These are phyloP conservation scores for Nycteola revayana DNA, from an alignment of 2,888 invertebrate species.

Conservation along the genomic window DNA sequence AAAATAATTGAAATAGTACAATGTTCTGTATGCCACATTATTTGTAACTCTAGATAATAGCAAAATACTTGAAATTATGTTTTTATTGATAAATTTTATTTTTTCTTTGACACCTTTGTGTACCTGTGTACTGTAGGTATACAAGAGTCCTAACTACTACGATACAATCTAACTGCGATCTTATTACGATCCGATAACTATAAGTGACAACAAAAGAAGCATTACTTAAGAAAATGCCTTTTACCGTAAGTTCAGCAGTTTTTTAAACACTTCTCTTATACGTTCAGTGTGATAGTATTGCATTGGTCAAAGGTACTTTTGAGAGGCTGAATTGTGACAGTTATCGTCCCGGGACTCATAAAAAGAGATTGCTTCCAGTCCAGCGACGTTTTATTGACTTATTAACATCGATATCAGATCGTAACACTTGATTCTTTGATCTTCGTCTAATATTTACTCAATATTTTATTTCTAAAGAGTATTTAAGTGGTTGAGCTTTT, in stretches of 20 bases:
- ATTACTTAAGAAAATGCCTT: slow-evolving; percentile 13
- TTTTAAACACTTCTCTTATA: slow-evolving; percentile 27
- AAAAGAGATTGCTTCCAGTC: slow-evolving; percentile 80
- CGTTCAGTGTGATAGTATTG: slow-evolving; percentile 36
- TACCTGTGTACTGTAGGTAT: too few relatives aligned
- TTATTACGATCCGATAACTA: too few relatives aligned
- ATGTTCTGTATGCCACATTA: too few relatives aligned
- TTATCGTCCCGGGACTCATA: slow-evolving; percentile 74
- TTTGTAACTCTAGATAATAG: too few relatives aligned
- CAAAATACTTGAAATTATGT: too few relatives aligned
- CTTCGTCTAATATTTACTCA: slow-evolving; percentile 68
- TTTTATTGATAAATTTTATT: too few relatives aligned
- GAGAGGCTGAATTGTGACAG: slow-evolving; percentile 68
- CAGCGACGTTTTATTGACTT: slow-evolving; percentile 79
- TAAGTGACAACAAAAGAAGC: too few relatives aligned
- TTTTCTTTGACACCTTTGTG: too few relatives aligned
- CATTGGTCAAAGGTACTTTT: slow-evolving; percentile 54
- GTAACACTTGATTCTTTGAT: slow-evolving; percentile 78
- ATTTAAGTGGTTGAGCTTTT: slow-evolving; percentile 15
- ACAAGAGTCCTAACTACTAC: too few relatives aligned
- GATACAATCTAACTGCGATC: too few relatives aligned
- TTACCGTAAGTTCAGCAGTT: slow-evolving; percentile 24
- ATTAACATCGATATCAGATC: slow-evolving; percentile 81
- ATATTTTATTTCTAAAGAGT: slow-evolving; percentile 48
- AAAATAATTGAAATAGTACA: too few relatives aligned